Evolutionary conservation across 1,140 invertebrate genomes (phyloP), one percentile per base, ranked within the genome.

Genomic region (Acyrthosiphon pisum): DNA sequence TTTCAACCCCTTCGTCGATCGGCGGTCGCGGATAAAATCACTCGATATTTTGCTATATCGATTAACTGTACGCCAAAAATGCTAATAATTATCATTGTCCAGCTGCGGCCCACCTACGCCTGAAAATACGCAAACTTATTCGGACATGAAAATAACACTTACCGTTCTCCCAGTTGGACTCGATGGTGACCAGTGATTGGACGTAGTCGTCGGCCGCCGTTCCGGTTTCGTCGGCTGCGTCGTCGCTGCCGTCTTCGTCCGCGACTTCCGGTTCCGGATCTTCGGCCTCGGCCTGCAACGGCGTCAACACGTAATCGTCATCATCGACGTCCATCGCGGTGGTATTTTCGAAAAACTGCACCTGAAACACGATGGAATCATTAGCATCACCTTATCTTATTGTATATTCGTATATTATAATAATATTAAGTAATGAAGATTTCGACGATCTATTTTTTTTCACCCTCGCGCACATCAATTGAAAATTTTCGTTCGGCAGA

Each of bases 161-260:
- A 93, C 91, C 91, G 91, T 86, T 93, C n/a, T 8, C 91, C 91
- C 91, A 93, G 23, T 93, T 93, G n/a, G 91, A 93, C 41, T 93
- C 91, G 23, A 93, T 93, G 48, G 91, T 93, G 46, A 93, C 91
- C 76, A 93, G 48, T 14, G 91, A 93, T 53, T 93, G 91, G 6
- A 93, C 91, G 48, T 93, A 93, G 35, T 93, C 91, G 1, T 93
- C 91, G 26, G 91, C 76, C 0, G 76, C 30, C 44, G 30, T 41
- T 3, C 22, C 41, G 1, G 56, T 81, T 2, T 46, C 11, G 68
- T 50, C 76, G 4, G 7, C 30, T 35, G 1, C 26, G 11, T 44
- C n/a, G 48, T 86, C 53, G 11, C 30, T 37, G 8, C 37, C 35
- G 18, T 68, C 56, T 2, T 35, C 3, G 18, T 44, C 23, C 26